These are phyloP conservation scores for Panthera uncia DNA, from an alignment of 2,113 vertebrate genomes.

Conservation along the genomic window DNA sequence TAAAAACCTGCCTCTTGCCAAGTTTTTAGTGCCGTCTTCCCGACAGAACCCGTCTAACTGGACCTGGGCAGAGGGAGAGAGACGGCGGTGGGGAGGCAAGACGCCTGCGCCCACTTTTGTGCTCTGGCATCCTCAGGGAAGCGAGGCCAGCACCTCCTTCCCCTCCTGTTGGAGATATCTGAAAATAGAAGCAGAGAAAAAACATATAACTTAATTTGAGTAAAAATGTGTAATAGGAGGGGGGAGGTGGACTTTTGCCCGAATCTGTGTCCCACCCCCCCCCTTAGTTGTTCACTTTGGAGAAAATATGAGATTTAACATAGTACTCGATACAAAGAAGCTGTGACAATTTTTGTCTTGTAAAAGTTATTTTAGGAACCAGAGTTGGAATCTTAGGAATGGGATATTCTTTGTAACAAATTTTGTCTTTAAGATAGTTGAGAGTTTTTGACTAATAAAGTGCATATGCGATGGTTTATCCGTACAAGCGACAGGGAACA, in stretches of 20 bases:
- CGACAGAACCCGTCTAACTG: background rate
- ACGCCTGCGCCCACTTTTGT: background rate
- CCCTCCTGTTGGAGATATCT: background rate
- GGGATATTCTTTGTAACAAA: background rate
- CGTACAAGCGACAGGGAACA: background rate
- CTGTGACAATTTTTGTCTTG: background rate
- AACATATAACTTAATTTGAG: background rate
- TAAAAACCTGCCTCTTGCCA: background rate
- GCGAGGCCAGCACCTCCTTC: background rate
- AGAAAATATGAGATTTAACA: constrained; percentile 63
- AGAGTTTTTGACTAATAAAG: background rate
- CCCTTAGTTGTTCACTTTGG: background rate
- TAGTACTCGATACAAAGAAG: constrained; percentile 60
- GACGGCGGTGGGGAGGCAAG: background rate
- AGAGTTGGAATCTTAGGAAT: constrained; percentile 30
- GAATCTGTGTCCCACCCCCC: background rate
- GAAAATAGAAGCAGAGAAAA: background rate
- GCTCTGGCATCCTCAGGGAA: background rate
- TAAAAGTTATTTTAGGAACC: background rate
- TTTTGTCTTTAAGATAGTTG: background rate
- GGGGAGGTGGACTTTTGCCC: background rate
- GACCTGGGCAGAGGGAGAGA: background rate
- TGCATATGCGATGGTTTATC: background rate
- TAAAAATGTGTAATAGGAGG: background rate
- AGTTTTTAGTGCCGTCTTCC: background rate